phyloP scores from a whole-genome alignment of 2,888 invertebrate species.

The Cephus pulcher region DNA sequence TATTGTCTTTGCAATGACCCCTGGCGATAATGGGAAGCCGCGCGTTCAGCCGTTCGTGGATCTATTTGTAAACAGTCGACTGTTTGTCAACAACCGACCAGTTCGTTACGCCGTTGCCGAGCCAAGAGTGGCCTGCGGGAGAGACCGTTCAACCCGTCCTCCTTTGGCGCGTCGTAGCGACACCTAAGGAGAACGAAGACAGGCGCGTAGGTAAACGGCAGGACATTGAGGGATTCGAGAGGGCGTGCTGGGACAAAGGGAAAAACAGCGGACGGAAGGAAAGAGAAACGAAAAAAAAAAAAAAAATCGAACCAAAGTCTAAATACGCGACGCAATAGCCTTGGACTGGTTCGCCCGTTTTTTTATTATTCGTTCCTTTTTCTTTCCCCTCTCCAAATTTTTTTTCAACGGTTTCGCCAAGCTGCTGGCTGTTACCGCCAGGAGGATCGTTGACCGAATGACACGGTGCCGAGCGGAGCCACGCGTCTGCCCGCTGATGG shows the following conservation, averaged over 20 bases:
- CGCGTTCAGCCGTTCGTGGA: neutral
- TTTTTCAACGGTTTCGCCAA: neutral
- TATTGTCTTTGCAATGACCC: neutral
- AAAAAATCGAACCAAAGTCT: neutral
- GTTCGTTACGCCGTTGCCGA: neutral
- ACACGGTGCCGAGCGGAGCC: slow-evolving; percentile 4
- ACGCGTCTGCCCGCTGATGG: slow-evolving; percentile 11
- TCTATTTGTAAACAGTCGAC: slow-evolving; percentile 8
- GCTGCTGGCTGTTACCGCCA: neutral
- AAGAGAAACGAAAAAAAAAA: neutral
- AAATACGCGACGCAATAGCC: neutral
- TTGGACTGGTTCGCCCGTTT: neutral
- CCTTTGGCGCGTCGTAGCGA: neutral
- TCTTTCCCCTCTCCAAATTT: neutral
- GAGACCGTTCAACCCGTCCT: slow-evolving; percentile 12
- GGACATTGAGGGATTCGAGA: neutral
- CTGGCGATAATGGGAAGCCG: neutral
- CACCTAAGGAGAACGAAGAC: neutral
- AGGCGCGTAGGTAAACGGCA: neutral
- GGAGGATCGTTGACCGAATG: slow-evolving; percentile 19
- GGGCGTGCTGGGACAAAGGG: neutral
- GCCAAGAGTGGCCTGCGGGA: neutral
- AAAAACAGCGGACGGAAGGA: neutral
- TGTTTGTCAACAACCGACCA: slow-evolving; percentile 10
- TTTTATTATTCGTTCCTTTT: neutral